Evolutionary conservation across 2,113 vertebrate species (phyloP).

Genomic region (Ceratotherium simum): DNA sequence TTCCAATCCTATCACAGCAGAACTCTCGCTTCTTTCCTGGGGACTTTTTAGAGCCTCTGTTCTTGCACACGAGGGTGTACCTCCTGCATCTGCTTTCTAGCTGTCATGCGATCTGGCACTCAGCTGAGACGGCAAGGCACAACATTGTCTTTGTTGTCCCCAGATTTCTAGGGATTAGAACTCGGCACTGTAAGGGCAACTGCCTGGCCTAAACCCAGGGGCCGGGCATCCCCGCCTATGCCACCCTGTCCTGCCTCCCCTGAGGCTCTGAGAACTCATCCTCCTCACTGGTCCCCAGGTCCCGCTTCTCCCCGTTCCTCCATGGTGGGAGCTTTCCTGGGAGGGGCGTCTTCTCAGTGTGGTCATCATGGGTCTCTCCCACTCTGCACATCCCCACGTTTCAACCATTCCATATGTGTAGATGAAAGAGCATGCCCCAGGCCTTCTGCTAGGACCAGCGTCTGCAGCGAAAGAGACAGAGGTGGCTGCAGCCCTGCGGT

Average conservation of each 20-base stretch:
- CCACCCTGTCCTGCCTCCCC: not conserved
- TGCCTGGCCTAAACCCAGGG: not conserved
- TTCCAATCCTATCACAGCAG: no score
- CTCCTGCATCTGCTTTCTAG: no score
- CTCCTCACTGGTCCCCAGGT: not conserved
- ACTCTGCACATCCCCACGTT: no score
- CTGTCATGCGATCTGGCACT: no score
- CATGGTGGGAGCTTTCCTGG: accelerated
- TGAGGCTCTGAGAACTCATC: not conserved
- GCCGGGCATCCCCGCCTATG: not conserved
- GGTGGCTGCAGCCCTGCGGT: not conserved
- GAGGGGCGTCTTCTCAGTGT: not conserved
- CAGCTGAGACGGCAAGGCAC: no score
- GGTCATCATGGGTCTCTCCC: not conserved
- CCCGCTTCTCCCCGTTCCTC: not conserved
- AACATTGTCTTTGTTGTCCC: not conserved
- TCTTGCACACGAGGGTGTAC: no score
- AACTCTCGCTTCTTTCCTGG: no score
- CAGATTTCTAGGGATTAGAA: not conserved
- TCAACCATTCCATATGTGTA: not conserved
- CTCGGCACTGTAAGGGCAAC: not conserved
- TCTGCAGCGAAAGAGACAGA: not conserved
- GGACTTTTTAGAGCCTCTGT: not conserved
- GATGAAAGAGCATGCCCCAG: not conserved
- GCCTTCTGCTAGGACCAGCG: not conserved